Evolutionary conservation across 2,797 vertebrate species (phyloP).

Genomic region (Molossus alvarezi): DNA sequence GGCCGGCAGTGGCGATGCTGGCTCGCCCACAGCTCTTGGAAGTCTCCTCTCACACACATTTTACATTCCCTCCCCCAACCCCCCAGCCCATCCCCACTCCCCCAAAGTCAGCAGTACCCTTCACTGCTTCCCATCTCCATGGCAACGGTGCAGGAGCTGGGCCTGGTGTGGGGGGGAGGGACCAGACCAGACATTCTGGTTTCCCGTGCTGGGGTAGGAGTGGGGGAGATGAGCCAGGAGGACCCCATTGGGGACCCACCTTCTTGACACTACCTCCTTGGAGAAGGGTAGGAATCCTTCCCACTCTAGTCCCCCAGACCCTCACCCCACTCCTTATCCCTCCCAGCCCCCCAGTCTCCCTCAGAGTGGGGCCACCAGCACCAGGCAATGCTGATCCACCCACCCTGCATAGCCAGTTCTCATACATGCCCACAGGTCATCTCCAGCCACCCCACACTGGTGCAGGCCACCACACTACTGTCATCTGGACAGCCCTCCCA

Average conservation of each 20-base stretch:
- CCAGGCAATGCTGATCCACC: not conserved
- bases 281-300: not conserved
- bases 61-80: constrained; percentile 71
- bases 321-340: not conserved
- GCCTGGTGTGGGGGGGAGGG: constrained; percentile 85
- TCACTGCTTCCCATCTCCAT: constrained; percentile 87
- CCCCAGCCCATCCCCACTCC: constrained; percentile 83
- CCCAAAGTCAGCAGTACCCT: constrained; percentile 86
- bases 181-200: constrained; percentile 84
- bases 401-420: not conserved
- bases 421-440: not conserved
- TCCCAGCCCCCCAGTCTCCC: not conserved
- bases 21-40: constrained; percentile 73
- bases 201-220: constrained; percentile 81
- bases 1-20: not conserved
- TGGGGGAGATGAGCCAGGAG: not conserved
- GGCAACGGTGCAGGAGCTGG: constrained; percentile 86
- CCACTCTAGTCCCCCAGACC: not conserved
- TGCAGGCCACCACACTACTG: accelerated
- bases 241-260: constrained; percentile 33
- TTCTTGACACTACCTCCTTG: not conserved
- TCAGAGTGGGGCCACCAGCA: not conserved
- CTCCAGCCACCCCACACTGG: not conserved
- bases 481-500: not conserved
- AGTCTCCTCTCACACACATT: constrained; percentile 67